Base-by-base conservation (phyloP, 2,888 invertebrate species). In the Baronia brevicornis region DNA sequence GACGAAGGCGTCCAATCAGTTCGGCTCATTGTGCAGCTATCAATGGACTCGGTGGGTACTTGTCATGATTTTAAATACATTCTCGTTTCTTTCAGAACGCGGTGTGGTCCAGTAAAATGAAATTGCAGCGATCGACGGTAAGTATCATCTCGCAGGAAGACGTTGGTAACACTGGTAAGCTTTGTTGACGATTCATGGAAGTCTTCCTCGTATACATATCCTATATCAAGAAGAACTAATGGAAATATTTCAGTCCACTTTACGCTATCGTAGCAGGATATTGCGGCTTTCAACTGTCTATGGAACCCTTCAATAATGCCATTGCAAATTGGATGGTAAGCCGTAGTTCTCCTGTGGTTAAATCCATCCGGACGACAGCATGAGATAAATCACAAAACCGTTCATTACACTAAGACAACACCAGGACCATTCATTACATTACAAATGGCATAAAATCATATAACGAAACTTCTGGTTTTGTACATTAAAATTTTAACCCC, bases 241-340 rank as follows among this genome's bases (percentile, higher is more conserved):
- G 51, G 46, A 2, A 51, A 27, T 0, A 37, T 22, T n/a, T 46
- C 44, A 1, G 29, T 17, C 46, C 46, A 46, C 15, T 28, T 38
- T 12, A 19, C 19, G 3, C 11, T 14, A 2, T 6, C 19, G 14
- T 42, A 37, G 17, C 42, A 42, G 7, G 21, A 30, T 3, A 39
- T 42, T 4, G 42, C 34, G 1, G 39, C 17, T 18, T 42, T 39
- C 8, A 41, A 9, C 15, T 34, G 41, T 11, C 41, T 17, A 20
- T 44, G 41, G 33, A 62, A 43, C 5, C 52, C 12, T 19, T 57
- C 51, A 1, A 54, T 31, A n/a, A 51, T 20, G 2, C 52, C 52
- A 14, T 56, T 54, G 17, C 45, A 36, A 1, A 38, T 36, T 1
- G 51, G 53, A 11, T 54, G 51, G 13, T 51, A 54, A 0, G 56